These are phyloP conservation scores for Nemotelus nigrinus DNA, from an alignment of 2,888 invertebrate genomes.

Conservation along the genomic window DNA sequence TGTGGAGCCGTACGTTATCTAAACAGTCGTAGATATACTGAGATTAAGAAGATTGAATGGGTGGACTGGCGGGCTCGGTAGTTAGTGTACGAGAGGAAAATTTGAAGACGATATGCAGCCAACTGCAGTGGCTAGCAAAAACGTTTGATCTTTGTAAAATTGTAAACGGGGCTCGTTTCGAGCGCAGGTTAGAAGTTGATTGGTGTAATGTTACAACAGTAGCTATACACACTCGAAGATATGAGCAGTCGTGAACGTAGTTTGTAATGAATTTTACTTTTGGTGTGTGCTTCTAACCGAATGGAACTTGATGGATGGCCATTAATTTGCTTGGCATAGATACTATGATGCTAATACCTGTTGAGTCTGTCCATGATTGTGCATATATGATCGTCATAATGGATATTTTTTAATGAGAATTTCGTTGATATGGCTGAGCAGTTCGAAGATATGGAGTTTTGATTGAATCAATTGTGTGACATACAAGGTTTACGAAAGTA, in stretches of 20 bases:
- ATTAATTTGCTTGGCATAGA: too few relatives aligned
- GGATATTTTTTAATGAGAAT: too few relatives aligned
- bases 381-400: too few relatives aligned
- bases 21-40: conserved; percentile 9
- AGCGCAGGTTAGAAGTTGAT: neutral
- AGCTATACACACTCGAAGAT: neutral
- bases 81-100: conserved; percentile 20
- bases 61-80: neutral
- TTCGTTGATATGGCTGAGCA: too few relatives aligned
- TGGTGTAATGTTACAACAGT: conserved; percentile 1
- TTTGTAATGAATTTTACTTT: conserved; percentile 13
- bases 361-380: too few relatives aligned
- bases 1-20: conserved; percentile 5
- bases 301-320: too few relatives aligned
- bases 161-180: neutral
- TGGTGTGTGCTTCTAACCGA: neutral
- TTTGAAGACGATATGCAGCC: neutral
- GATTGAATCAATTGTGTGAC: too few relatives aligned
- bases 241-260: conserved; percentile 4
- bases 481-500: too few relatives aligned
- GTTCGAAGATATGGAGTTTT: too few relatives aligned
- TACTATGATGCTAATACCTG: too few relatives aligned
- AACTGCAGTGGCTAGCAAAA: neutral
- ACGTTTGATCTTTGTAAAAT: conserved; percentile 23
- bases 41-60: neutral